These are phyloP conservation scores for Drosophila neotestacea DNA, from an alignment of 2,888 invertebrate genomes.

Conservation along the genomic window DNA sequence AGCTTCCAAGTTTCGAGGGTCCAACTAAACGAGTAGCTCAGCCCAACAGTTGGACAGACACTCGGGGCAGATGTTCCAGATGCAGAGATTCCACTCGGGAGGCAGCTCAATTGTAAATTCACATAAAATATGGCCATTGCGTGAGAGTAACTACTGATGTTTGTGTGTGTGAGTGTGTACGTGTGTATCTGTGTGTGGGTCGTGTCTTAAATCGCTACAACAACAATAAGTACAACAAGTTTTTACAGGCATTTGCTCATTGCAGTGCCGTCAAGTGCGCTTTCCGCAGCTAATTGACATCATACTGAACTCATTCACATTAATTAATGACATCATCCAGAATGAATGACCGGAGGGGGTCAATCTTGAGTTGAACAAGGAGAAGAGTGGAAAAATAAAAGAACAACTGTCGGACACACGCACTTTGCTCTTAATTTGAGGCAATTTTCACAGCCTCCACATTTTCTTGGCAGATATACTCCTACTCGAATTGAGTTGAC, in stretches of 20 bases:
- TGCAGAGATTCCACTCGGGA: constrained; percentile 31
- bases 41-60: background rate
- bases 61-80: constrained; percentile 32
- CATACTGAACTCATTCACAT: constrained; percentile 81
- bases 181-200: constrained; percentile 36
- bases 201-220: constrained; percentile 38
- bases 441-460: constrained; percentile 62
- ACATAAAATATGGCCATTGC: constrained; percentile 46
- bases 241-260: constrained; percentile 60
- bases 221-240: constrained; percentile 33
- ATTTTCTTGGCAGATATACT: constrained; percentile 5
- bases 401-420: constrained; percentile 39
- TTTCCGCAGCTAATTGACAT: constrained; percentile 81
- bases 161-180: constrained; percentile 6
- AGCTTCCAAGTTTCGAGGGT: constrained; percentile 53
- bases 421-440: constrained; percentile 71
- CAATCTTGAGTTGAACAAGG: constrained; percentile 4
- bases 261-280: constrained; percentile 70
- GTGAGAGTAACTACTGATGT: constrained; percentile 16
- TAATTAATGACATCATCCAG: constrained; percentile 79
- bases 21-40: constrained; percentile 16
- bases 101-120: constrained; percentile 53
- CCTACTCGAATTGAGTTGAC: constrained; percentile 20
- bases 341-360: constrained; percentile 41
- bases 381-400: background rate